Base-by-base conservation (phyloP, 2,797 vertebrate genomes). In the Helostoma temminkii region DNA sequence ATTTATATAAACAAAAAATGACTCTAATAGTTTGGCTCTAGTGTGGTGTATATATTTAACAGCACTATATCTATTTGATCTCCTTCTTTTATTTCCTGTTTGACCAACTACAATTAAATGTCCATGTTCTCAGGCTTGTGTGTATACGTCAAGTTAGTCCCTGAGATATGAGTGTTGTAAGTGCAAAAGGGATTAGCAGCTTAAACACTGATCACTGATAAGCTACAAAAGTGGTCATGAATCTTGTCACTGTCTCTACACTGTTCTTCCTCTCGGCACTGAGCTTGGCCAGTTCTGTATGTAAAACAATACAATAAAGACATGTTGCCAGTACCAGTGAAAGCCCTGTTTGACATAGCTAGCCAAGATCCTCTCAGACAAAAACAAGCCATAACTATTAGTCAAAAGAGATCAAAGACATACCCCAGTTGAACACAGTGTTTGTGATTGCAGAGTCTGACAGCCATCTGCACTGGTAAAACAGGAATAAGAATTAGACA, bases 331-430 rank as follows among this genome's bases (percentile, higher is more conserved):
- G 62, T 56, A 28, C 21, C 57, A 66, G 68, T 78, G 76, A 90
- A 92, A 92, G 90, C 88, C 74, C 73, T 83, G 80, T 90, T 90
- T 93, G 90, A 93, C 90, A 90, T 58, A 69, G 88, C 78, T 53
- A 68, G 85, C 87, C 83, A 75, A 88, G 82, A 89, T 81, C 72
- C 48, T 81, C 66, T 43, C 63, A 81, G 87, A 92, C 87, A 81
- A 88, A 93, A 94, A 90, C 88, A 91, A 80, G 70, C 68, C 81
- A 89, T 81, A 82, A 85, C 83, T 90, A 90, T 91, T 89, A 78
- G 83, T 89, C 89, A 88, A 66, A 85, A 69, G 76, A 92, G 90
- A 93, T 93, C 89, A 93, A 94, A 92, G 88, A 82, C 80, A 68
- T 76, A 73, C 70, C 82, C 66, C 80, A 71, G 67, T 63, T 73